Evolutionary conservation across 2,888 invertebrate genomes (phyloP), one percentile per base, ranked within the genome.

Genomic region (Diadegma fenestrale): DNA sequence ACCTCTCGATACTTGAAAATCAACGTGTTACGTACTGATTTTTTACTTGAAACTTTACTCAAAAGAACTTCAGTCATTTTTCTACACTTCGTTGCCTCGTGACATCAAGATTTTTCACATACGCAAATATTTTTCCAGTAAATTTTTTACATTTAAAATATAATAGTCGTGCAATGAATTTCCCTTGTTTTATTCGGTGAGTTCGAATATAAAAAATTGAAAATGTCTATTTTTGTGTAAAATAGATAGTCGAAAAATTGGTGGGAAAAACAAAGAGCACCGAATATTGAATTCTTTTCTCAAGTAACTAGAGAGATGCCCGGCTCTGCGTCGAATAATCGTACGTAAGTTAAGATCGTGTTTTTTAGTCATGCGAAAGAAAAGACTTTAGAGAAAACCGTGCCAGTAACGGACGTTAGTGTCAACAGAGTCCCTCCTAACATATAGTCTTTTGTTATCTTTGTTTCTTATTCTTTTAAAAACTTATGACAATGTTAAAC

Each of bases 311-410:
- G 61, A 61, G 45, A 26, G 19, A 26, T 37, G 54, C 72, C 54
- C 72, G 17, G 14, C 41, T 45, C 30, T 51, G 19, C n/a, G 48
- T 63, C 45, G 61, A 73, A 82, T 63, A 30, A 7, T 69, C 51
- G 64, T 45, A 61, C 64, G 72, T 80, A 58, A 80, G 61, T 66
- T 86, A 84, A 76, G 54, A 73, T 63, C 63, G 19, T 78, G 22
- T 72, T 79, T 83, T 81, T 71, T 85, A 75, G 69, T 80, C 77
- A 87, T 85, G 82, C 80, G 77, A 71, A 85, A 83, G 80, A 82
- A 83, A 85, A 87, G 85, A 76, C 82, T 82, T 84, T 48, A 68
- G 66, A 80, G 51, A 79, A 85, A 80, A 58, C 78, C 80, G 84
- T 77, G 86, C 86, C 80, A 86, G 80, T 83, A 83, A 80, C 22